Conservation (phyloP, 2,113 vertebrate species). For the Aphyosemion australe region DNA sequence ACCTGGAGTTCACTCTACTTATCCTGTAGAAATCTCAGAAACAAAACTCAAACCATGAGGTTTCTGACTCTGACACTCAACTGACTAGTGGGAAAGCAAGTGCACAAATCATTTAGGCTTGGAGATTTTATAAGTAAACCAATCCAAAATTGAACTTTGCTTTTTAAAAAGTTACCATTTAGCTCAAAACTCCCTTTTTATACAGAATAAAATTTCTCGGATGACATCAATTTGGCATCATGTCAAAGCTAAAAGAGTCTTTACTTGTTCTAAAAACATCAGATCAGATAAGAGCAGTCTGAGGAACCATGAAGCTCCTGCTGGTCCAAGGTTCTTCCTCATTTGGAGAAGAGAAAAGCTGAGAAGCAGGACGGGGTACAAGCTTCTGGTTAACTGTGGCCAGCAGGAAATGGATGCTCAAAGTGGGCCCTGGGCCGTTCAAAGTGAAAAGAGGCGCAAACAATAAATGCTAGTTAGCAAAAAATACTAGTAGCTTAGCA, state of each 20-base stretch:
- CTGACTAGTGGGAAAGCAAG: no score
- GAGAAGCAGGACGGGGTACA: constrained; percentile 38
- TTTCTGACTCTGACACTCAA: no score
- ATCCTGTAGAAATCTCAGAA: no score
- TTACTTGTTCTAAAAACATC: not conserved
- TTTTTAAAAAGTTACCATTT: no score
- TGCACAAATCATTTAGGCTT: no score
- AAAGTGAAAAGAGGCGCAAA: constrained; percentile 46
- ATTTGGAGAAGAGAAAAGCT: constrained; percentile 7
- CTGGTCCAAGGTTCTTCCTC: constrained; percentile 2
- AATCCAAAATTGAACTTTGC: no score
- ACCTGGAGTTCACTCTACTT: not conserved
- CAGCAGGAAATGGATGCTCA: constrained; percentile 62
- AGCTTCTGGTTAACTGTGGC: constrained; percentile 42
- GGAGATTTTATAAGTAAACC: no score
- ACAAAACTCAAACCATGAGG: no score
- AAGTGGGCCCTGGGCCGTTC: constrained; percentile 42
- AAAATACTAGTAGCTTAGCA: not conserved
- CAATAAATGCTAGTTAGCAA: constrained; percentile 2
- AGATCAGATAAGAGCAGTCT: not conserved
- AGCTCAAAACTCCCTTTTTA: no score
- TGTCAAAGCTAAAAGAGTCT: no score
- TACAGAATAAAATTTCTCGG: not conserved
- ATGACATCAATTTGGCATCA: not conserved
- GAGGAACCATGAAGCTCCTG: not conserved